phyloP scores from a whole-genome alignment of 2,888 invertebrate genomes.

The Agonopterix heracliana region DNA sequence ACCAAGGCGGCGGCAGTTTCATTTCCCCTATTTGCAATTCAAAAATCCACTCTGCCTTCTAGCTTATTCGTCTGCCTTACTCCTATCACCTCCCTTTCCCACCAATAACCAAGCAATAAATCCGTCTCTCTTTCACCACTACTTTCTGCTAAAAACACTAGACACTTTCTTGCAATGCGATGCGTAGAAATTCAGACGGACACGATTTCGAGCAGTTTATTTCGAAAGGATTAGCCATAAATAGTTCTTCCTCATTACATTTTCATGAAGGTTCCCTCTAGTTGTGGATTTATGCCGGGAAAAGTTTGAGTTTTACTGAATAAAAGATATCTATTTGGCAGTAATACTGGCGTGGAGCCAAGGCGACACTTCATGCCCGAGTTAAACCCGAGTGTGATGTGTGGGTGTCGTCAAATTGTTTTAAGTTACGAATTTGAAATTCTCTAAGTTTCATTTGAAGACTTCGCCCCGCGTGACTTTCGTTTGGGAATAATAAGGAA shows the following conservation, averaged over 20 bases:
- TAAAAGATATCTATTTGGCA: constrained; percentile 71
- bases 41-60: constrained; percentile 60
- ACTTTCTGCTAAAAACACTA: constrained; percentile 48
- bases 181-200: constrained; percentile 51
- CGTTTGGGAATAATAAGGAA: not conserved
- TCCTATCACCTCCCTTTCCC: constrained; percentile 32
- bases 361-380: constrained; percentile 47
- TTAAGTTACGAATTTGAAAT: constrained; percentile 12
- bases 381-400: constrained; percentile 8
- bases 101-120: constrained; percentile 21
- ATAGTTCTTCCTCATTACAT: constrained; percentile 71
- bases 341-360: constrained; percentile 57
- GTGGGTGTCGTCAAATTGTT: constrained; percentile 14
- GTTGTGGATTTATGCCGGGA: constrained; percentile 66
- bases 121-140: constrained; percentile 32
- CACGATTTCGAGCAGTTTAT: constrained; percentile 59
- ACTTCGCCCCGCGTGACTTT: not conserved
- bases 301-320: constrained; percentile 72
- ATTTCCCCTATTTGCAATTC: constrained; percentile 73
- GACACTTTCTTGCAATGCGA: constrained; percentile 49
- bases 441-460: not conserved
- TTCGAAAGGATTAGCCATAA: constrained; percentile 73
- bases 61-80: constrained; percentile 36
- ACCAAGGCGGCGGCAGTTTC: constrained; percentile 56
- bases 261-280: constrained; percentile 67